phyloP scores from a whole-genome alignment of 2,888 invertebrate genomes.

The Eupithecia exiguata region DNA sequence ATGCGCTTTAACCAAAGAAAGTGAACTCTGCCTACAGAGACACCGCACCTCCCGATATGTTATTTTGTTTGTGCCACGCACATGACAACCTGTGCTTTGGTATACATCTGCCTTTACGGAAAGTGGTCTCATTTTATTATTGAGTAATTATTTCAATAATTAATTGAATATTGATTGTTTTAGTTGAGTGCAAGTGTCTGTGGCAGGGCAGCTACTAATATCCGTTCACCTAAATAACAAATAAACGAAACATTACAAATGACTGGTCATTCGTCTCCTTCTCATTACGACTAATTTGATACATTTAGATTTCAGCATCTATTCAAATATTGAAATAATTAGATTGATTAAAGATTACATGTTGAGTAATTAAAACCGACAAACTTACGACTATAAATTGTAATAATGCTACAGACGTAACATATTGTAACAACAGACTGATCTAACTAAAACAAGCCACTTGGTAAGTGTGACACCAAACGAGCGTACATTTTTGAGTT shows the following conservation, averaged over 20 bases:
- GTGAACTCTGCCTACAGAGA: too few species aligned
- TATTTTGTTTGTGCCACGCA: too few species aligned
- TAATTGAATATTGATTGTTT: too few species aligned
- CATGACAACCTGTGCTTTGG: too few species aligned
- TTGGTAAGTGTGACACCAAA: too few species aligned
- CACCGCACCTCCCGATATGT: too few species aligned
- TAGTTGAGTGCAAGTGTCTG: background rate
- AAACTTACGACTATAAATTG: slow-evolving; percentile 14
- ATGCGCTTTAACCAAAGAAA: too few species aligned
- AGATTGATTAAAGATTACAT: background rate
- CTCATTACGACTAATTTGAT: slow-evolving; percentile 6
- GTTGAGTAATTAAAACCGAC: slow-evolving; percentile 1
- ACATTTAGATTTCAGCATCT: slow-evolving; percentile 8
- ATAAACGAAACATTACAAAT: slow-evolving; percentile 26
- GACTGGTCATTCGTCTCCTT: slow-evolving; percentile 30
- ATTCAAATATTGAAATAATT: background rate
- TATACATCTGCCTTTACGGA: too few species aligned
- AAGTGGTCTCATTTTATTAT: too few species aligned
- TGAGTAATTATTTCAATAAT: too few species aligned
- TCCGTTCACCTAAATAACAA: background rate
- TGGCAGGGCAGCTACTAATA: background rate
- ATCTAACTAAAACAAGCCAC: background rate
- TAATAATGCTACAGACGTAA: background rate
- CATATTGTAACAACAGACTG: background rate
- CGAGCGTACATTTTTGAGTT: too few species aligned